phyloP scores from a whole-genome alignment of 2,797 vertebrate genomes.

The Salmo trutta region DNA sequence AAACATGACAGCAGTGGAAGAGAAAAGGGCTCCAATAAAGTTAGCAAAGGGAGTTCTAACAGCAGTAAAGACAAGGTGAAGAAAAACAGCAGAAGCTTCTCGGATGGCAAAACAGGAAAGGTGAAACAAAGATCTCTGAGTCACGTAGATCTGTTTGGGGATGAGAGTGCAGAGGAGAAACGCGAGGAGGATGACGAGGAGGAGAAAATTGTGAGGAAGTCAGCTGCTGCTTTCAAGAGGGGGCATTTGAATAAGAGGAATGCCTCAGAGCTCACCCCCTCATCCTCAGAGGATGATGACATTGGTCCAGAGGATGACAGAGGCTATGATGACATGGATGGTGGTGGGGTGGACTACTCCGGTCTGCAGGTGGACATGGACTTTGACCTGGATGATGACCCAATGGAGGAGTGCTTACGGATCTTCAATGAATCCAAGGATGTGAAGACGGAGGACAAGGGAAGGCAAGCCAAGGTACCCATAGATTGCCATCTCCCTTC shows the following conservation, averaged over 20 bases:
- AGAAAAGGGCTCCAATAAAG: conserved; percentile 63
- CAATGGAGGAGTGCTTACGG: conserved; percentile 95
- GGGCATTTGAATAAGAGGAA: conserved; percentile 63
- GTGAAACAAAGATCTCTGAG: conserved; percentile 78
- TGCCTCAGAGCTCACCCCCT: conserved; percentile 51
- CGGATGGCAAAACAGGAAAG: conserved; percentile 57
- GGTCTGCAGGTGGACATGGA: conserved; percentile 86
- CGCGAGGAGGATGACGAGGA: conserved; percentile 44
- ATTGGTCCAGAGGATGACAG: conserved; percentile 1
- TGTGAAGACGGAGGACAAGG: conserved; percentile 93
- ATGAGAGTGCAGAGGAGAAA: conserved; percentile 88
- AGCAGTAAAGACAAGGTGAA: conserved; percentile 64
- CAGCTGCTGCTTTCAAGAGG: conserved; percentile 63
- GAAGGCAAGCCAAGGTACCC: conserved; percentile 88
- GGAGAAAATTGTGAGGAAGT: conserved; percentile 69
- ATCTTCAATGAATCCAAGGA: conserved; percentile 96
- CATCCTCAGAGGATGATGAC: conserved; percentile 71
- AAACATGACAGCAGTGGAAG: conserved; percentile 57
- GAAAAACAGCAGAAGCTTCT: conserved; percentile 35
- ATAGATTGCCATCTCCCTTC: not conserved
- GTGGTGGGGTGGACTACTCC: conserved; percentile 75
- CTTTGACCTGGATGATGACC: conserved; percentile 91
- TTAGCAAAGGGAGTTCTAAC: conserved; percentile 15
- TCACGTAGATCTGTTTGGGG: conserved; percentile 91
- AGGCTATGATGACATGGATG: conserved; percentile 57